Conservation (phyloP, 2,113 vertebrate genomes). For the Trematocara macrostoma region DNA sequence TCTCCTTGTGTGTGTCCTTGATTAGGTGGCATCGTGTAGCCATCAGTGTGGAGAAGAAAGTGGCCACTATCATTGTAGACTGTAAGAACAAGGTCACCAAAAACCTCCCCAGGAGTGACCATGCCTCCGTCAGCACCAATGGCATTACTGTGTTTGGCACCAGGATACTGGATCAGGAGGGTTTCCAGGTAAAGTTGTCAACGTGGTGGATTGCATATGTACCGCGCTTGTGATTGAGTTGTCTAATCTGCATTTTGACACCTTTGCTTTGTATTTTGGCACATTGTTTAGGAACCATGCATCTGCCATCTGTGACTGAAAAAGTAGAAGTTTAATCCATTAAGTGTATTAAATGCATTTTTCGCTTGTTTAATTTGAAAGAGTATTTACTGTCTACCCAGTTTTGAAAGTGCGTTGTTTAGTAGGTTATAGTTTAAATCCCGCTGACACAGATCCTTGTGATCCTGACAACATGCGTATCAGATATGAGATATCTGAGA, state of each 20-base stretch:
- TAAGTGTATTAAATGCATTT: background rate
- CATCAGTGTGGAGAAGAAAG: slow-evolving; percentile 95
- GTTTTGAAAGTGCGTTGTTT: background rate
- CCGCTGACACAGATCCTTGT: background rate
- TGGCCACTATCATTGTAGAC: slow-evolving; percentile 92
- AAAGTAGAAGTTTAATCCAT: background rate
- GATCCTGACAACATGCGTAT: background rate
- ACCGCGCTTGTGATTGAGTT: background rate
- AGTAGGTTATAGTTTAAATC: background rate
- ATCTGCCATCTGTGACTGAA: background rate
- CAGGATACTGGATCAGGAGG: slow-evolving; percentile 88
- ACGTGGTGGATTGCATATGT: background rate
- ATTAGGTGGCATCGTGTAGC: slow-evolving; percentile 95
- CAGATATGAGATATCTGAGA: background rate
- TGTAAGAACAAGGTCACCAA: slow-evolving; percentile 92
- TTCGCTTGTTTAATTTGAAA: background rate
- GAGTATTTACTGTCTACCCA: background rate
- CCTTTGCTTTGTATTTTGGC: background rate
- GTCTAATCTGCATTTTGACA: background rate
- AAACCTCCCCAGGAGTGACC: slow-evolving; percentile 84
- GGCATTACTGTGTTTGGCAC: slow-evolving; percentile 93
- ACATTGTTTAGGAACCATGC: background rate
- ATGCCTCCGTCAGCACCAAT: slow-evolving; percentile 79
- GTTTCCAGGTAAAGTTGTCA: slow-evolving; percentile 84
- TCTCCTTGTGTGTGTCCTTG: background rate